Evolutionary conservation across 2,888 invertebrate species (phyloP).

Genomic region (Sminthurides aquaticus): DNA sequence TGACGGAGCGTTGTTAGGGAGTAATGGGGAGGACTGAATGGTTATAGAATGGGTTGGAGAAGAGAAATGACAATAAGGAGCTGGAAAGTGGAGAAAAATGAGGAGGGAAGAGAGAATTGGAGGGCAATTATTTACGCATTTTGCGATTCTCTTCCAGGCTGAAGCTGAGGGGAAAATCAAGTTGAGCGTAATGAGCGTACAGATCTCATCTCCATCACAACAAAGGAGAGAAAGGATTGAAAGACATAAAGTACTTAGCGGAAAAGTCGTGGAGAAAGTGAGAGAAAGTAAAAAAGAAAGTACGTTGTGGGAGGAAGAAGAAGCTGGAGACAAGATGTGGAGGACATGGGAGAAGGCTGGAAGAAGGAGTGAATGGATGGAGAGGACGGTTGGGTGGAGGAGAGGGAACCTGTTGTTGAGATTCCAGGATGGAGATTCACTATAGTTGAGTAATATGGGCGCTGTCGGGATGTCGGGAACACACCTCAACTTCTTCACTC

Average conservation of each 20-base stretch:
- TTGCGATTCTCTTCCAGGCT: neutral
- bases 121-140: slow-evolving; percentile 7
- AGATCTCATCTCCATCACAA: slow-evolving; percentile 7
- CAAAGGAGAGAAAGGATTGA: slow-evolving; percentile 2
- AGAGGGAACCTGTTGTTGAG: slow-evolving; percentile 4
- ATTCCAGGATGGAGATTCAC: neutral
- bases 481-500: slow-evolving; percentile 27
- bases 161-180: neutral
- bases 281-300: neutral
- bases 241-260: slow-evolving; percentile 7
- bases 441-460: slow-evolving; percentile 21
- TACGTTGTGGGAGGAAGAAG: slow-evolving; percentile 1
- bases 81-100: neutral
- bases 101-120: slow-evolving; percentile 1
- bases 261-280: neutral
- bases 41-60: neutral
- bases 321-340: slow-evolving; percentile 8
- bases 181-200: slow-evolving; percentile 1
- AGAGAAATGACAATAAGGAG: neutral
- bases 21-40: neutral
- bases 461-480: slow-evolving; percentile 30
- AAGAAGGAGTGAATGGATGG: too few species aligned
- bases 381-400: too few species aligned
- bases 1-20: neutral
- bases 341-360: too few species aligned